Percentiles rank a stretch among this genome's conserved stretches.
Conservation (phyloP, 2,888 invertebrate species). For the Leucoma salicis region DNA sequence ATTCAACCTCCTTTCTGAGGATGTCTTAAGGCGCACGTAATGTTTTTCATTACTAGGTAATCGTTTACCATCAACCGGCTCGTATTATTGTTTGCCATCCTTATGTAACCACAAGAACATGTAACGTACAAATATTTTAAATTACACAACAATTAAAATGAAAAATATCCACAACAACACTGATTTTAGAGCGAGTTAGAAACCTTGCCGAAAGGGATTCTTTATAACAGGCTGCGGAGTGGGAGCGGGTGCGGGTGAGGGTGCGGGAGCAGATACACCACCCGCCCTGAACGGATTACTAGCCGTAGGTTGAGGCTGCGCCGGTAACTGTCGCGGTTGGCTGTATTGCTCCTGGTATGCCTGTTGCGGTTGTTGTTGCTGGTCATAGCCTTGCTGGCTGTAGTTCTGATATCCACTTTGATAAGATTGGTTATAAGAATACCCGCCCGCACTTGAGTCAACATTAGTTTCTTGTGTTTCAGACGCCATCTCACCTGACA, state of each 20-base stretch:
- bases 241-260: conserved; percentile 60
- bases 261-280: conserved; percentile 40
- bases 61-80: too few relatives aligned
- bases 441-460: conserved; percentile 74
- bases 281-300: conserved; percentile 70
- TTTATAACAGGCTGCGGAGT: conserved; percentile 76
- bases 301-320: conserved; percentile 71
- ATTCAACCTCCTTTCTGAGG: too few relatives aligned
- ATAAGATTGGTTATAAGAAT: conserved; percentile 53
- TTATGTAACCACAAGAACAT: conserved; percentile 11
- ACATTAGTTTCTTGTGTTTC: conserved; percentile 85
- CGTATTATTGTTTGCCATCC: too few relatives aligned
- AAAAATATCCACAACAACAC: conserved; percentile 76
- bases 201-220: conserved; percentile 93
- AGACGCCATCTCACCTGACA: conserved; percentile 60
- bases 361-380: conserved; percentile 52
- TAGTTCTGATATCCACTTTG: conserved; percentile 66
- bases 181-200: conserved; percentile 73
- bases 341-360: conserved; percentile 50
- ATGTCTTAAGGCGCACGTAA: too few relatives aligned
- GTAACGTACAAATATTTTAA: conserved; percentile 57
- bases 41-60: too few relatives aligned
- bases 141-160: conserved; percentile 79
- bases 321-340: conserved; percentile 71
- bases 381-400: conserved; percentile 50